Base-by-base conservation (phyloP, 2,888 invertebrate species). In the Baronia brevicornis region DNA sequence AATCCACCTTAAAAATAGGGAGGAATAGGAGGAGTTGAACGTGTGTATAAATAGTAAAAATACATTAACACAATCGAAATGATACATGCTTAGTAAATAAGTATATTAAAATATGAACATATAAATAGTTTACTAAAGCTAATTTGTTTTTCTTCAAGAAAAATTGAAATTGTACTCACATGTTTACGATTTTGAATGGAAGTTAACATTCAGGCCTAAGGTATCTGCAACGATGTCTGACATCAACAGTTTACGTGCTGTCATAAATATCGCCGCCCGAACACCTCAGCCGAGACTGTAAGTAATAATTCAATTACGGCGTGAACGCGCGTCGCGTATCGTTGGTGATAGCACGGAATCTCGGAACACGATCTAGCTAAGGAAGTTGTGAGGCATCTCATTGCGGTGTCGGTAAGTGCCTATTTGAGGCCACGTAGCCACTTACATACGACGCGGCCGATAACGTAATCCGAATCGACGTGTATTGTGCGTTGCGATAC, bases 391-490 rank as follows among this genome's bases (percentile, higher is more conserved):
- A 64, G 58, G 67, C 69, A 60, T 70, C 69, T 70, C 73, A 74
- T 72, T 74, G 75, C 67, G 63, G 64, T 45, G 54, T 49, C 58
- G 61, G 58, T 72, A 74, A 78, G 53, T 70, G 70, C 72, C 75
- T 74, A 74, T 75, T 74, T 64, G 65, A 67, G 56, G 66, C 61
- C 64, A 63, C 63, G 66, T 66, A 73, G 69, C 67, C 54, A 50
- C 54, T 54, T 51, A 50, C 46, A 46, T 55, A 41, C 51, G 46
- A 54, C 58, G 61, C 58, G 62, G 58, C 69, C 67, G 77, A 80
- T 79, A 77, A 60, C 71, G 64, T 70, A 73, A 79, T 77, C 73
- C 73, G 60, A 69, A 68, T 65, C 63, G 65, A 67, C 66, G 62
- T 72, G 68, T 73, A 74, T 75, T 73, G 70, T 73, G 70, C 69